Evolutionary conservation across 2,888 invertebrate species (phyloP).

Genomic region (Anoncus sp.): DNA sequence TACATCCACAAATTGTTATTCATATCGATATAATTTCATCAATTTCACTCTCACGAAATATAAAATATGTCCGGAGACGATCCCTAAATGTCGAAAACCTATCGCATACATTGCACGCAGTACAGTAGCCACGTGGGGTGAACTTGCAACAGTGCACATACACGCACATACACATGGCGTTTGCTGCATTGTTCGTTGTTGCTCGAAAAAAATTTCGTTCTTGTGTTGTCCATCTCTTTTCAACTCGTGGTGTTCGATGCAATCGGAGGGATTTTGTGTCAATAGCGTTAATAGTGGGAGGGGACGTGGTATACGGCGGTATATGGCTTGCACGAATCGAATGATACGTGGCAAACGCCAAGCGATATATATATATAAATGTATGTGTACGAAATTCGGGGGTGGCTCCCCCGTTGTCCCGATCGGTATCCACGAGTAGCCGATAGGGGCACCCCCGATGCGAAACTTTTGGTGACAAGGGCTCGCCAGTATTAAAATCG

Average conservation of each 20-base stretch:
- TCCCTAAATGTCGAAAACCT: conserved; percentile 24
- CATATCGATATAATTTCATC: conserved; percentile 2
- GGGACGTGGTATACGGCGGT: conserved; percentile 68
- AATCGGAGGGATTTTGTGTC: conserved; percentile 74
- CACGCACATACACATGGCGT: conserved; percentile 50
- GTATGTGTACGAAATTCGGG: conserved; percentile 68
- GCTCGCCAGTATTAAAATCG: conserved; percentile 30
- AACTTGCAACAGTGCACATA: conserved; percentile 7
- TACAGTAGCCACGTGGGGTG: conserved; percentile 40
- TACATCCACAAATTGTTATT: too few species aligned
- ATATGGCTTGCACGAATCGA: conserved; percentile 64
- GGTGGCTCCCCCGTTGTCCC: conserved; percentile 74
- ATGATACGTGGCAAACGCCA: conserved; percentile 49
- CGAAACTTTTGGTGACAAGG: conserved; percentile 46
- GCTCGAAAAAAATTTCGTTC: conserved; percentile 37
- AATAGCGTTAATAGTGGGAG: conserved; percentile 81
- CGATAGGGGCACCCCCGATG: conserved; percentile 75
- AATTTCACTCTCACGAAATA: conserved; percentile 1
- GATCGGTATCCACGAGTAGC: conserved; percentile 75
- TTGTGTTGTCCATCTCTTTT: conserved; percentile 42
- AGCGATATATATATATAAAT: conserved; percentile 25
- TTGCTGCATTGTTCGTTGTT: conserved; percentile 49
- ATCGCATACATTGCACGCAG: conserved; percentile 6
- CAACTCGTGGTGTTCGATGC: background rate
- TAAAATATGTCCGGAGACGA: conserved; percentile 30